Base-by-base conservation (phyloP, 1,140 invertebrate species). In the Frieseomelitta varia region DNA sequence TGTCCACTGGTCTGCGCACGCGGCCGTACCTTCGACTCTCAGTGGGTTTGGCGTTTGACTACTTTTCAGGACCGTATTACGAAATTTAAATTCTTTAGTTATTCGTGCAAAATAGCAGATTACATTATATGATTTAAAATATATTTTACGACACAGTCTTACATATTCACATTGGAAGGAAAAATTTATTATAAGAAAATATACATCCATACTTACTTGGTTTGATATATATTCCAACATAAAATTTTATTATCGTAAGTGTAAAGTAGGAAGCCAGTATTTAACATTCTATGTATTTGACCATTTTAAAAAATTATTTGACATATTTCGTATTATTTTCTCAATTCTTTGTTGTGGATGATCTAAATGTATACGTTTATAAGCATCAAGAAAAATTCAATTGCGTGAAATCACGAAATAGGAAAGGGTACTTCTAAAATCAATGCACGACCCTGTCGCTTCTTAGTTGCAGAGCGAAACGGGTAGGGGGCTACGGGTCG, bases 401-500 rank as follows among this genome's bases (percentile, higher is more conserved):
- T n/a, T 19, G 4, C 17, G n/a, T 19, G 1, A 73, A 78, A 51
- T 65, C 17, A 24, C 39, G 8, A 34, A 34, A 1, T 51, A 53
- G 8, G 19, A 17, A 1, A n/a, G 53, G 85, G 82, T 51, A 58
- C 58, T 65, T 72, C 63, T 27, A 34, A 65, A 51, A 58, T 55
- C 24, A 21, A 14, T 15, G 19, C 75, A 87, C 90, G 82, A 72
- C 55, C 84, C 88, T 91, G 90, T 30, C 14, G 56, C 39, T 82
- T 34, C 51, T 84, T 87, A 85, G 87, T 88, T 82, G 65, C 81
- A 68, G 27, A 65, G 58, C 58, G 69, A 34, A 69, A 68, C 85
- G 75, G 81, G 53, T 84, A 89, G 91, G 87, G 91, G 88, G 88
- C 87, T 56, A 79, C 79, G 68, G 76, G 81, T 89, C 88, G 90